A percentile compares a stretch with the other conserved stretches of the same genome.
Conservation (phyloP, 2,797 vertebrate species). For the Valencia hispanica region DNA sequence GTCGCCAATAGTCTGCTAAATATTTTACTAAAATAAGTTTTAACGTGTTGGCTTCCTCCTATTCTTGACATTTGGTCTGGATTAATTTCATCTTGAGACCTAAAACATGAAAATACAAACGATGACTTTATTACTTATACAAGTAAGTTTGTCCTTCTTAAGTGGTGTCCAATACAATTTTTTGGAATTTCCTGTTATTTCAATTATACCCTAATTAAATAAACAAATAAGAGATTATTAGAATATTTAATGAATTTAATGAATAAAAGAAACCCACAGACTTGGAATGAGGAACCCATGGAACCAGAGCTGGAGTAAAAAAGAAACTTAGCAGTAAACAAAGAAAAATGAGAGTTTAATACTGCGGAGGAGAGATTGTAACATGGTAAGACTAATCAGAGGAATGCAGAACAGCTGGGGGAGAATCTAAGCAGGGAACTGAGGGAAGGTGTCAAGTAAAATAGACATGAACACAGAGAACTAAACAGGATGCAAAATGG, state of each 20-base stretch:
- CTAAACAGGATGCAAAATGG: too few relatives aligned
- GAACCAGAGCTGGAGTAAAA: neutral
- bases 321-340: neutral
- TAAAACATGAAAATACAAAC: neutral
- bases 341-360: neutral
- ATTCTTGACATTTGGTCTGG: neutral
- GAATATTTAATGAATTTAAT: too few relatives aligned
- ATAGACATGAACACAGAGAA: too few relatives aligned
- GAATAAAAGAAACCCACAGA: neutral
- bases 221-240: neutral
- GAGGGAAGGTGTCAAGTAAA: too few relatives aligned
- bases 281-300: neutral
- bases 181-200: neutral
- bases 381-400: neutral
- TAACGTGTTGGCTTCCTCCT: neutral
- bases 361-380: neutral
- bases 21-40: neutral
- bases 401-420: too few relatives aligned
- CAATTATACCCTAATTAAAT: neutral
- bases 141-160: neutral
- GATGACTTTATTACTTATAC: neutral
- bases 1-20: too few relatives aligned
- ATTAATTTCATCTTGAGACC: neutral
- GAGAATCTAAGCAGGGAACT: too few relatives aligned
- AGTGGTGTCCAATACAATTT: neutral